These are phyloP conservation scores for Pycnomerus fuliginosus DNA, from an alignment of 2,888 invertebrate species.

Conservation along the genomic window DNA sequence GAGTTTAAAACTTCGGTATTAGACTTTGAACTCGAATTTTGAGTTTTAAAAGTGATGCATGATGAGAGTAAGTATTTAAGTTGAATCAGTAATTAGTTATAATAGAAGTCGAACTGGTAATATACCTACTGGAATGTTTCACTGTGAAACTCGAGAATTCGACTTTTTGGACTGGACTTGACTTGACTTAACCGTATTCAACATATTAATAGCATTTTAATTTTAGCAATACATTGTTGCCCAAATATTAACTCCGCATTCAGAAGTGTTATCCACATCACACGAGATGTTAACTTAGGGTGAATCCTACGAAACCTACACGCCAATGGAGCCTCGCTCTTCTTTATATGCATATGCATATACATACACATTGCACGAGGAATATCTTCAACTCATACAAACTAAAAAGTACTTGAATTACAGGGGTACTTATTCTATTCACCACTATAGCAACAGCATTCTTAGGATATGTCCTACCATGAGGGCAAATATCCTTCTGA, in stretches of 20 bases:
- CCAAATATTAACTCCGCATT: conserved; percentile 65
- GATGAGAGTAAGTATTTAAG: too few relatives aligned
- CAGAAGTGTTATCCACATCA: conserved; percentile 67
- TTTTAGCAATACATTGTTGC: conserved; percentile 70
- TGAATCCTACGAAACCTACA: conserved; percentile 67
- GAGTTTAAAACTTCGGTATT: too few relatives aligned
- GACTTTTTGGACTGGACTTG: too few relatives aligned
- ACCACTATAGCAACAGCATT: conserved; percentile 71
- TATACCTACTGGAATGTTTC: too few relatives aligned
- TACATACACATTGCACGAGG: conserved; percentile 70
- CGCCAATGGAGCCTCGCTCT: conserved; percentile 71
- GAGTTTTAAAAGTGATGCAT: too few relatives aligned
- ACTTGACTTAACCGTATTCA: too few relatives aligned
- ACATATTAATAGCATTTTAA: too few relatives aligned
- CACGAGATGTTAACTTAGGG: conserved; percentile 68
- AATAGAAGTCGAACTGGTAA: too few relatives aligned
- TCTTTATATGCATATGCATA: conserved; percentile 71
- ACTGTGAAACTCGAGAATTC: too few relatives aligned
- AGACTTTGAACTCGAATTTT: too few relatives aligned
- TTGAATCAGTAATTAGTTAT: too few relatives aligned
- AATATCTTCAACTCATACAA: conserved; percentile 55
- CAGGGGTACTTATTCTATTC: conserved; percentile 67
- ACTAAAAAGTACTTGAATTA: conserved; percentile 61
- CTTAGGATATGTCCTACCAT: conserved; percentile 75
- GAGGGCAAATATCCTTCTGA: conserved; percentile 82